Conservation (phyloP, 2,113 vertebrate species). For the Anarrhichthys ocellatus region DNA sequence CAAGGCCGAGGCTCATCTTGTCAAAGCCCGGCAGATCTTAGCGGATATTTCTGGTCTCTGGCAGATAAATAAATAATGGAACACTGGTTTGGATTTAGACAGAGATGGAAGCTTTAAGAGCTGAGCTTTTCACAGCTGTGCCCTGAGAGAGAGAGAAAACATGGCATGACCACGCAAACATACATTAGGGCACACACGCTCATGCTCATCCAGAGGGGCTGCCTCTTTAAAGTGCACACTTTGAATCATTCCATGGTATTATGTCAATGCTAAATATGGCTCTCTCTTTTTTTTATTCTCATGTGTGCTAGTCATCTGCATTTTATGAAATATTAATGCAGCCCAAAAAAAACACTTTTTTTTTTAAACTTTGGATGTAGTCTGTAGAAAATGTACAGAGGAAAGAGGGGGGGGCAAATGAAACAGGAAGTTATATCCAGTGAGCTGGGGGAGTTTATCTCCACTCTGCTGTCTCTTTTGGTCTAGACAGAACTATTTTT, state of each 20-base stretch:
- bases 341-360: slow-evolving; percentile 20
- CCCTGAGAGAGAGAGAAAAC: slow-evolving; percentile 39
- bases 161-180: slow-evolving; percentile 28
- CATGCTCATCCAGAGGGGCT: not conserved
- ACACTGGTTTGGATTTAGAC: slow-evolving; percentile 71
- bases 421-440: slow-evolving; percentile 43
- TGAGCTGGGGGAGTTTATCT: slow-evolving; percentile 48
- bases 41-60: slow-evolving; percentile 67
- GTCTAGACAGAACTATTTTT: slow-evolving; percentile 46
- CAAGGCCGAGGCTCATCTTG: slow-evolving; percentile 58
- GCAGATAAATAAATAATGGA: slow-evolving; percentile 75
- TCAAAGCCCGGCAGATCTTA: slow-evolving; percentile 56
- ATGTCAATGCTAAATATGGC: slow-evolving; percentile 38
- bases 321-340: slow-evolving; percentile 56
- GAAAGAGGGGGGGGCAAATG: slow-evolving; percentile 22
- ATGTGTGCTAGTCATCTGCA: slow-evolving; percentile 39
- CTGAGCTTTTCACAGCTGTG: slow-evolving; percentile 62
- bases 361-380: not conserved
- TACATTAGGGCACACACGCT: not conserved
- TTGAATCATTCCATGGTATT: slow-evolving; percentile 16
- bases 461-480: slow-evolving; percentile 28
- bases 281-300: slow-evolving; percentile 4
- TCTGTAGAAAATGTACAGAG: slow-evolving; percentile 38
- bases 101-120: slow-evolving; percentile 64
- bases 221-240: slow-evolving; percentile 33